Evolutionary conservation across 2,113 vertebrate species (phyloP), one percentile per base, ranked within the genome.

Genomic region (Montifringilla adamsi): DNA sequence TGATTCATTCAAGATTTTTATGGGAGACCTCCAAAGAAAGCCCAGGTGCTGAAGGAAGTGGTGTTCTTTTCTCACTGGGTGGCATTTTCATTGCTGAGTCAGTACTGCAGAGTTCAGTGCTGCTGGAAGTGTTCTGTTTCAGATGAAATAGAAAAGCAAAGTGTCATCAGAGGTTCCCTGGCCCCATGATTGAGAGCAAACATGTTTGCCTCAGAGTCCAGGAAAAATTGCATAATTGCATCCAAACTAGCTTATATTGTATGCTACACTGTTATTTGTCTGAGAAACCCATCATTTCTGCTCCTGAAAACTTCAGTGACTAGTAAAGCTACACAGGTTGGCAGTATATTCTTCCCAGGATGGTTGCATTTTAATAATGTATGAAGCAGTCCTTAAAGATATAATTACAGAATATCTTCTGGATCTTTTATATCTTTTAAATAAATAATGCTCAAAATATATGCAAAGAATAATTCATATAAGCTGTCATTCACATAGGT

Each of bases 11-110:
- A 70, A 50, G n/a, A 47, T 47, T 95, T 87, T 90, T 79, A 94
- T 92, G 95, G 60, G 84, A 94, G 31, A 47, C 79, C 70, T 97
- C 96, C 94, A 96, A 93, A 93, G 96, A 96, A 97, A 95, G 93
- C 37, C 85, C 67, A 89, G 72, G 79, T 92, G 76, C 53, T 87
- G 82, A 77, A 92, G 69, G 89, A 97, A 97, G 70, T 91, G 60
- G 56, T 75, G 31, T 72, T 88, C 27, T 60, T 64, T 64, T 68
- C 94, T 94, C 55, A 24, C 92, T 97, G 97, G 97, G 97, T 98
- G 97, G 95, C 89, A 97, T 97, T 97, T 94, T 90, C 69, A 73
- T 58, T 96, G 96, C 96, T 97, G 95, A 98, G 94, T 97, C 96
- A 97, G 93, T 89, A 11, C 68, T 63, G 62, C 69, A 60, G 85